Percentiles rank a stretch among this genome's conserved stretches.
phyloP scores from a whole-genome alignment of 2,797 vertebrate genomes.

The Catamblyrhynchus diadema region DNA sequence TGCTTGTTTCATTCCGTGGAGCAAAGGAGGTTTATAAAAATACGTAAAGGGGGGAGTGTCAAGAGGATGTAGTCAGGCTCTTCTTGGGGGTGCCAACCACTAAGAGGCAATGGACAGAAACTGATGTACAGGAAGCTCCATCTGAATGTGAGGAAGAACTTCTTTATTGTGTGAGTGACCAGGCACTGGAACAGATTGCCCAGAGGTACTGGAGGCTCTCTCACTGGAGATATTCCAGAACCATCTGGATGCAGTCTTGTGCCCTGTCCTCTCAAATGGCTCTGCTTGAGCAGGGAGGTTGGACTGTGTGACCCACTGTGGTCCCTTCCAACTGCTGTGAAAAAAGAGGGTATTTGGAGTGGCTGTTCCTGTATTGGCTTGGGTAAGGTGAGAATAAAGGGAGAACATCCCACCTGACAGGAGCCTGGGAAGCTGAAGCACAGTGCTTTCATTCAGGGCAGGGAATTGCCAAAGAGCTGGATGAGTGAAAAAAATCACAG shows the following conservation, averaged over 20 bases:
- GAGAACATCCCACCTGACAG: neutral
- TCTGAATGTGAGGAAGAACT: neutral
- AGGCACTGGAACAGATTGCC: neutral
- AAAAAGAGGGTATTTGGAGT: neutral
- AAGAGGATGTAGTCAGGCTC: neutral
- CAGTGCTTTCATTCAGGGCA: neutral
- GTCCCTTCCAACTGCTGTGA: neutral
- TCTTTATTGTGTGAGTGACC: neutral
- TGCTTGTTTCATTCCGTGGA: fast-evolving
- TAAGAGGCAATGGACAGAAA: neutral
- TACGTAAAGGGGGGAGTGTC: neutral
- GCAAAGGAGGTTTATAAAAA: neutral
- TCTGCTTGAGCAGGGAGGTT: neutral
- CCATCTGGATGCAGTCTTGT: neutral
- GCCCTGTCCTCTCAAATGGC: neutral
- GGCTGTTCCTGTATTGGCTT: fast-evolving
- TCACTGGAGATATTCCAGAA: neutral
- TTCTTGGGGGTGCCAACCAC: neutral
- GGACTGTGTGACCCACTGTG: neutral
- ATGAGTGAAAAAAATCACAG: neutral
- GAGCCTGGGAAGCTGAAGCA: neutral
- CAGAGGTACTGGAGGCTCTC: neutral
- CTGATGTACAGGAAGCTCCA: neutral
- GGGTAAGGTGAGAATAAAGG: neutral
- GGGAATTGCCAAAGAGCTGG: neutral